These are phyloP conservation scores for Rhadinocentrus ornatus DNA, from an alignment of 2,797 vertebrate species.

Conservation along the genomic window DNA sequence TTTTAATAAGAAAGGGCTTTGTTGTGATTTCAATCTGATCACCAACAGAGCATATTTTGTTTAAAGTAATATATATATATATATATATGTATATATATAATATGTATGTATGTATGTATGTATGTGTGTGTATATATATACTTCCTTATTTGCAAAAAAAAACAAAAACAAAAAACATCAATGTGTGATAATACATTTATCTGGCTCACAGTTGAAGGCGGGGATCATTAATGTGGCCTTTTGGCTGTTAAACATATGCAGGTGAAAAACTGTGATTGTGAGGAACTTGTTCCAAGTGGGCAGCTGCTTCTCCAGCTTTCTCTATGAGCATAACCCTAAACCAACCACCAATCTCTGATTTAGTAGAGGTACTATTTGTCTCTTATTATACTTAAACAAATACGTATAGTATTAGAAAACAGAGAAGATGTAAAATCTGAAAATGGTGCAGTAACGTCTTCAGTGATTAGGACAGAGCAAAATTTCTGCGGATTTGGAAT, in stretches of 20 bases:
- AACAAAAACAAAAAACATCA: conserved; percentile 23
- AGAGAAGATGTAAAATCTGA: conserved; percentile 31
- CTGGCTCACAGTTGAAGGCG: conserved; percentile 38
- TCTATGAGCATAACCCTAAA: conserved; percentile 16
- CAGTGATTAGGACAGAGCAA: conserved; percentile 43
- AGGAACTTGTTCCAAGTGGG: conserved; percentile 49
- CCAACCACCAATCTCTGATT: conserved; percentile 21
- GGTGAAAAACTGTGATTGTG: conserved; percentile 46
- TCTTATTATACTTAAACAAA: conserved; percentile 20
- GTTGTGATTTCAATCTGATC: not conserved
- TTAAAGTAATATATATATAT: not conserved
- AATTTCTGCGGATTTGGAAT: conserved; percentile 54
- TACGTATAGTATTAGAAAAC: not conserved
- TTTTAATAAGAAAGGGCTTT: not conserved
- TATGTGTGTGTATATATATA: too few relatives aligned
- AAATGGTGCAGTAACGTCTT: conserved; percentile 41
- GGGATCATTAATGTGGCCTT: conserved; percentile 56
- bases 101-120: too few relatives aligned
- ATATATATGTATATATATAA: too few relatives aligned
- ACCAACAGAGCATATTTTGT: not conserved
- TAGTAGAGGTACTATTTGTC: conserved; percentile 23
- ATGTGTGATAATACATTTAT: conserved; percentile 35
- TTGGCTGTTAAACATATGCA: conserved; percentile 61
- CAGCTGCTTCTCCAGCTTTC: conserved; percentile 29
- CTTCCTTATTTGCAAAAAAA: too few relatives aligned